Evolutionary conservation across 2,888 invertebrate species (phyloP).

Genomic region (Apodemia duryi): DNA sequence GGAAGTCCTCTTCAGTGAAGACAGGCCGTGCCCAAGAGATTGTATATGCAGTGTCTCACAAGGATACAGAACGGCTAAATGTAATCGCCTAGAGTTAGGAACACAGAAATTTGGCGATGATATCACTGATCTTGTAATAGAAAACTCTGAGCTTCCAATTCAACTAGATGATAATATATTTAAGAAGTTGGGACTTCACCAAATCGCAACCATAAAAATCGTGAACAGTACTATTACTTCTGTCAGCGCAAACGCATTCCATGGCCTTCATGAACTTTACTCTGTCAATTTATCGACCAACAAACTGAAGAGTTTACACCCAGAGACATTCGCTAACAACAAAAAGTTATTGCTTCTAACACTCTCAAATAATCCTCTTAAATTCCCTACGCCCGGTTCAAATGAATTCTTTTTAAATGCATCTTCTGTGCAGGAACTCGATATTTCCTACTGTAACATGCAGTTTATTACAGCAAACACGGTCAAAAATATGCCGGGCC

Average conservation of each 20-base stretch:
- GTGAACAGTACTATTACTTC: slow-evolving; percentile 83
- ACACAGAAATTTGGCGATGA: slow-evolving; percentile 83
- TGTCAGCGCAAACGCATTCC: slow-evolving; percentile 84
- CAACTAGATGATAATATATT: slow-evolving; percentile 81
- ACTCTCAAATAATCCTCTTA: slow-evolving; percentile 83
- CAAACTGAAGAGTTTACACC: slow-evolving; percentile 82
- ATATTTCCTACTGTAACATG: slow-evolving; percentile 84
- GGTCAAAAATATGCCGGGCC: slow-evolving; percentile 81
- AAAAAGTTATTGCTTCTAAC: slow-evolving; percentile 82
- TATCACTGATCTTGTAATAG: slow-evolving; percentile 83
- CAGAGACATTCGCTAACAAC: slow-evolving; percentile 84
- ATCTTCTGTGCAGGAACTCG: slow-evolving; percentile 83
- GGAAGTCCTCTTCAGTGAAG: slow-evolving; percentile 67
- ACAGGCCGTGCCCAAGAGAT: slow-evolving; percentile 80
- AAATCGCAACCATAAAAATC: slow-evolving; percentile 83
- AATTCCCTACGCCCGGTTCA: slow-evolving; percentile 59
- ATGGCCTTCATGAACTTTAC: slow-evolving; percentile 82
- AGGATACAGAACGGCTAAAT: slow-evolving; percentile 81
- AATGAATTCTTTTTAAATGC: slow-evolving; percentile 78
- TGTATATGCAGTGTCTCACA: slow-evolving; percentile 81
- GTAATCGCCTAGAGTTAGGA: slow-evolving; percentile 83
- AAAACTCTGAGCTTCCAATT: slow-evolving; percentile 81
- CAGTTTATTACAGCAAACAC: slow-evolving; percentile 81
- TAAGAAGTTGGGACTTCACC: slow-evolving; percentile 81
- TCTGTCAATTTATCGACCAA: slow-evolving; percentile 85